Evolutionary conservation across 1,140 invertebrate genomes (phyloP), one percentile per base, ranked within the genome.

Genomic region (Zaprionus ghesquierei): DNA sequence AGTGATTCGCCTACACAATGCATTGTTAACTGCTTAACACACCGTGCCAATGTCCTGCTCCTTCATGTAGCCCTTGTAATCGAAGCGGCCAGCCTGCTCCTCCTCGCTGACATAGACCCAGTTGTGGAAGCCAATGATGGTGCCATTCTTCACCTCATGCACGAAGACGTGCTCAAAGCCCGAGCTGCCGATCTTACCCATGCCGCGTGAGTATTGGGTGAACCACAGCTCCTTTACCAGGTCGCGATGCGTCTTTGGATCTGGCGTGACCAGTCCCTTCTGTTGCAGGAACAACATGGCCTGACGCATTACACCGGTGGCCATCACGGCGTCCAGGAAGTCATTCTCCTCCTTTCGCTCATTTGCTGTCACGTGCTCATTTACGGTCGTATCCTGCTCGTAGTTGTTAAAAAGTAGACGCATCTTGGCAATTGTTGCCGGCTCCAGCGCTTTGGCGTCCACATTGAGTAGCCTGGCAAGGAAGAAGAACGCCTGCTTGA

Each of bases 91-190:
- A 0, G 94, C 94, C 53, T 93, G 92, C 93, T 98, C 97, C 92
- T 97, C 95, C 58, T 94, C 93, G 31, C 94, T 94, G 60, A 96
- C 97, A 89, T 96, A 97, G n/a, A 98, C 93, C 97, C 97, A 98
- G 90, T 97, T 98, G 90, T 98, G 97, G 60, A 98, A 93, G 10
- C 97, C 97, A 80, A 93, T 93, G 33, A 98, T 94, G 81, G 96
- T 94, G n/a, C 94, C 92, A 80, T 95, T 94, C 92, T 97, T 95
- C 0, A 97, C 92, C 93, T 98, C 97, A 0, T 96, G 95, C 2
- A 98, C 92, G 90, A 98, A 98, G 22, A 97, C 94, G 79, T 98
- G 97, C 91, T 98, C 97, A 84, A 98, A 97, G 1, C 96, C 97
- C 23, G 95, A 96, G 75, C 96, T 97, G 18, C 96, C 95, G 8